Base-by-base conservation (phyloP, 2,888 invertebrate genomes). In the Carpatolechia fugitivella region DNA sequence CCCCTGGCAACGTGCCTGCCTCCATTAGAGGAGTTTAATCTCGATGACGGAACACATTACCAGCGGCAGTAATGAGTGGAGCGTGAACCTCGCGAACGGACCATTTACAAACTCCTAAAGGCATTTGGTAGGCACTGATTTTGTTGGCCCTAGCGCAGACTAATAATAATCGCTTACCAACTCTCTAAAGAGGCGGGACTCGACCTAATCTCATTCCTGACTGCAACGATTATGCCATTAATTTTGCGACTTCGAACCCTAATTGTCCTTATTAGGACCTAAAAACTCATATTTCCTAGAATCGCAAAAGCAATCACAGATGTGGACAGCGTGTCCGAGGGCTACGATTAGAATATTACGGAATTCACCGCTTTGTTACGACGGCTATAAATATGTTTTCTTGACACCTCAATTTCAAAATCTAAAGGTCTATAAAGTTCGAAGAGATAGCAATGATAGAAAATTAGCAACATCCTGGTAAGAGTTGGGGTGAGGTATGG, bases 31-130 rank as follows among this genome's bases (percentile, higher is more conserved):
- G 72, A 71, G 81, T 87, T 57, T 88, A 88, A 88, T 89, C 84
- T 85, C 84, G 86, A 88, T 88, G 89, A 89, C 88, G 87, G 88
- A 88, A 89, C 86, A 83, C 83, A 87, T 89, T 87, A 82, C 78
- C 64, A 65, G 66, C 61, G 57, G 66, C 68, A 63, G 80, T 87
- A 87, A 89, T 87, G 86, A 87, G 83, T 65, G 72, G 76, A 78
- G 80, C 88, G 87, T 88, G 89, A 84, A 84, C 78, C 72, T 73
- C 74, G 69, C 62, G 55, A 68, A 74, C 65, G 74, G 78, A 82
- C 83, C 76, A 86, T 86, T 87, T 87, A 79, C 83, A 67, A 77
- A 80, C 76, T 85, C 79, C 84, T 81, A 74, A 77, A 82, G 86
- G 84, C 85, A 74, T 79, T 80, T 74, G 72, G 76, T 61, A 66